phyloP scores from a whole-genome alignment of 2,797 vertebrate species.

The Clarias platycephalus region DNA sequence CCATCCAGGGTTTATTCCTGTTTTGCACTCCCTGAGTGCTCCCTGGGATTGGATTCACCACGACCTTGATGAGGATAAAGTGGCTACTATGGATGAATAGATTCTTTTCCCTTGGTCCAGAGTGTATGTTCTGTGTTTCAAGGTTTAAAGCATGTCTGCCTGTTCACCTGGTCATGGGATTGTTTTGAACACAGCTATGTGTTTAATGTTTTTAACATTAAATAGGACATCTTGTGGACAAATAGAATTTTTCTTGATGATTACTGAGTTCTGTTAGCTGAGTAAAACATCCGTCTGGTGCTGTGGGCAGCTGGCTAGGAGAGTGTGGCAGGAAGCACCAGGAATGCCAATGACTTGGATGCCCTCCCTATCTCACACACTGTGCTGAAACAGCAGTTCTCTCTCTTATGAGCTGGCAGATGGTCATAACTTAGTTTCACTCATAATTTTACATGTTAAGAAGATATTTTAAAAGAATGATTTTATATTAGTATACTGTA shows the following conservation, averaged over 20 bases:
- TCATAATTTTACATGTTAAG: conserved; percentile 11
- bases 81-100: conserved; percentile 4
- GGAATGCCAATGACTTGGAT: conserved; percentile 68
- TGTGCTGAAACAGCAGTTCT: conserved; percentile 66
- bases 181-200: neutral
- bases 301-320: conserved; percentile 55
- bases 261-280: conserved; percentile 54
- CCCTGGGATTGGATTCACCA: neutral
- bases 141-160: neutral
- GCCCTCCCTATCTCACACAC: conserved; percentile 61
- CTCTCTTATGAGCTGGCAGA: conserved; percentile 57
- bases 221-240: neutral
- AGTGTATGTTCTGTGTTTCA: conserved; percentile 3
- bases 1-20: neutral
- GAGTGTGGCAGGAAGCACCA: conserved; percentile 52
- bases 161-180: neutral
- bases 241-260: conserved; percentile 50
- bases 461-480: neutral
- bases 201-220: neutral
- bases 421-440: conserved; percentile 38
- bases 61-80: conserved; percentile 18
- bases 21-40: neutral
- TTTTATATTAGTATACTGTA: neutral
- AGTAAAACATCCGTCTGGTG: conserved; percentile 56
- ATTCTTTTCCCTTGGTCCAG: neutral